Conservation (phyloP, 2,113 vertebrate genomes). For the Tenrec ecaudatus region DNA sequence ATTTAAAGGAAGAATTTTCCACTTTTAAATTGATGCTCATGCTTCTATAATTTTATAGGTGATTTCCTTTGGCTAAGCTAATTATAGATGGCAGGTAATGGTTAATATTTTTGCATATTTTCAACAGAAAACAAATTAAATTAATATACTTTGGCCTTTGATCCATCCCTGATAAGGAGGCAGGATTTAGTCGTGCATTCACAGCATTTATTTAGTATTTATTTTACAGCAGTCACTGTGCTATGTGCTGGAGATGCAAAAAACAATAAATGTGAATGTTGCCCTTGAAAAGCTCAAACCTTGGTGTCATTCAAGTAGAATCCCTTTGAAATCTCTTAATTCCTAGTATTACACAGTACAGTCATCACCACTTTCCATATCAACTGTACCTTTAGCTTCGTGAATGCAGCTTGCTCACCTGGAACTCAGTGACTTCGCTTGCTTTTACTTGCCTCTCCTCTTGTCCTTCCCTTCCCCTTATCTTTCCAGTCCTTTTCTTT, state of each 20-base stretch:
- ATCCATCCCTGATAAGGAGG: not conserved
- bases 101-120: not conserved
- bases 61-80: slow-evolving; percentile 4
- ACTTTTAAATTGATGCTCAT: slow-evolving; percentile 22
- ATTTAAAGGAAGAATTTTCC: slow-evolving; percentile 43
- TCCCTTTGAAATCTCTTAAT: not conserved
- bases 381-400: not conserved
- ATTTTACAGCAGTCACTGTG: not conserved
- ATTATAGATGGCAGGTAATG: not conserved
- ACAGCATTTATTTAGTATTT: slow-evolving; percentile 9
- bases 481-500: not conserved
- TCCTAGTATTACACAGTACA: not conserved
- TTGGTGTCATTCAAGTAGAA: not conserved
- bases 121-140: not conserved
- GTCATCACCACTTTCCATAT: not conserved
- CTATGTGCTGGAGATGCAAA: not conserved
- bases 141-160: slow-evolving; percentile 38
- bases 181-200: not conserved
- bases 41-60: slow-evolving; percentile 1
- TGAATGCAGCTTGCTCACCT: not conserved
- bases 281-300: not conserved
- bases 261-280: not conserved
- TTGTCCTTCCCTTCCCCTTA: not conserved
- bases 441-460: too few relatives aligned
- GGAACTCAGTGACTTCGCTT: not conserved